A percentile compares a stretch with the other conserved stretches of the same genome.
These are phyloP conservation scores for Odontomyia ornata DNA, from an alignment of 2,888 invertebrate genomes.

Conservation along the genomic window DNA sequence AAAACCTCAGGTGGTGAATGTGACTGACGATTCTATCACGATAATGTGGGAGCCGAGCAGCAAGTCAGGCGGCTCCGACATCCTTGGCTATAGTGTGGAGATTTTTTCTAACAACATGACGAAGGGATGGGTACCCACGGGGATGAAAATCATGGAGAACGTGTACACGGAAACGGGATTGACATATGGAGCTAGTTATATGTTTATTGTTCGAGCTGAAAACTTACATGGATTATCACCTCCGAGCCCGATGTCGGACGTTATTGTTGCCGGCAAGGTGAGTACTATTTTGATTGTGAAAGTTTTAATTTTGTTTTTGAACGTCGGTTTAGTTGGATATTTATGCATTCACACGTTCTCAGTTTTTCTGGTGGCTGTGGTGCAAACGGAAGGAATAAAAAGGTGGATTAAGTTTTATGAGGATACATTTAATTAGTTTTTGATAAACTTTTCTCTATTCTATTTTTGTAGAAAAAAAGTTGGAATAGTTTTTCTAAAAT, in stretches of 20 bases:
- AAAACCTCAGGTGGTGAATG: conserved; percentile 76
- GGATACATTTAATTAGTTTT: no score
- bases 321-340: no score
- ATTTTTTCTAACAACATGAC: conserved; percentile 70
- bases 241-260: conserved; percentile 81
- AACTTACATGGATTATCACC: conserved; percentile 85
- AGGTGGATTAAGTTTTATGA: no score
- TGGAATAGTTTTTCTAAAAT: no score
- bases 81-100: conserved; percentile 83
- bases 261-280: conserved; percentile 69
- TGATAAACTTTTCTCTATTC: no score
- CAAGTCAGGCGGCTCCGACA: conserved; percentile 79
- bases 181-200: conserved; percentile 80
- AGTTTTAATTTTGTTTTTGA: not conserved
- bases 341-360: no score
- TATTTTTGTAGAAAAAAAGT: no score
- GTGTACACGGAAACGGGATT: conserved; percentile 78
- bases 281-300: conserved; percentile 46
- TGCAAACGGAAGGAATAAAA: no score
- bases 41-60: conserved; percentile 82
- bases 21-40: conserved; percentile 79
- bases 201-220: conserved; percentile 88
- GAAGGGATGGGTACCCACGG: conserved; percentile 70
- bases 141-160: conserved; percentile 73
- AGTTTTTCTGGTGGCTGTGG: no score